phyloP scores from a whole-genome alignment of 1,140 invertebrate species.

The Trachelipus rathkii region DNA sequence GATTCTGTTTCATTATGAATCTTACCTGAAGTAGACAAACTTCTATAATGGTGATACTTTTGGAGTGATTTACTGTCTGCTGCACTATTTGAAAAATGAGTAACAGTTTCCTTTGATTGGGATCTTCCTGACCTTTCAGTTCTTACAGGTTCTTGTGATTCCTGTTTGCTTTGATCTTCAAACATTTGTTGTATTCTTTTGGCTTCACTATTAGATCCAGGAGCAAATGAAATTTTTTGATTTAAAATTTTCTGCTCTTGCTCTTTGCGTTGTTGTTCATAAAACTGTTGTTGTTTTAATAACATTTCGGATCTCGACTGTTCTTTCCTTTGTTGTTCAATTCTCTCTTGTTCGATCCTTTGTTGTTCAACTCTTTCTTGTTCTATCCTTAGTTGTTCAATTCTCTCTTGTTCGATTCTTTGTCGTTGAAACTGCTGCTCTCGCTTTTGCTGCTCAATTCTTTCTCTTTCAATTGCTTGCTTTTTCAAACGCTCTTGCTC shows the following conservation, averaged over 20 bases:
- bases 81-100: too few relatives aligned
- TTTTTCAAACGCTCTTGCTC: constrained; percentile 19
- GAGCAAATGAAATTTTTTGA: constrained; percentile 20
- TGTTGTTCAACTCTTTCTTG: neutral
- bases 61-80: neutral
- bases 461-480: neutral
- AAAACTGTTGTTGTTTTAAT: constrained; percentile 1
- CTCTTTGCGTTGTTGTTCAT: constrained; percentile 19
- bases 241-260: constrained; percentile 25
- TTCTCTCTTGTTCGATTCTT: constrained; percentile 8
- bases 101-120: too few relatives aligned
- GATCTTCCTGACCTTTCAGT: too few relatives aligned
- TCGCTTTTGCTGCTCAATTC: constrained; percentile 10
- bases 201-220: constrained; percentile 4
- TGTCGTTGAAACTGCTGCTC: constrained; percentile 18
- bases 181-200: neutral
- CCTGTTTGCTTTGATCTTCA: constrained; percentile 29
- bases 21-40: neutral
- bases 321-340: constrained; percentile 8
- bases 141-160: neutral
- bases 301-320: constrained; percentile 16
- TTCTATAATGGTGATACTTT: neutral
- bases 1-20: neutral
- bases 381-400: neutral
- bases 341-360: neutral